A percentile compares a stretch with the other conserved stretches of the same genome.
Conservation (phyloP, 2,888 invertebrate species). For the Ganaspis brasiliensis region DNA sequence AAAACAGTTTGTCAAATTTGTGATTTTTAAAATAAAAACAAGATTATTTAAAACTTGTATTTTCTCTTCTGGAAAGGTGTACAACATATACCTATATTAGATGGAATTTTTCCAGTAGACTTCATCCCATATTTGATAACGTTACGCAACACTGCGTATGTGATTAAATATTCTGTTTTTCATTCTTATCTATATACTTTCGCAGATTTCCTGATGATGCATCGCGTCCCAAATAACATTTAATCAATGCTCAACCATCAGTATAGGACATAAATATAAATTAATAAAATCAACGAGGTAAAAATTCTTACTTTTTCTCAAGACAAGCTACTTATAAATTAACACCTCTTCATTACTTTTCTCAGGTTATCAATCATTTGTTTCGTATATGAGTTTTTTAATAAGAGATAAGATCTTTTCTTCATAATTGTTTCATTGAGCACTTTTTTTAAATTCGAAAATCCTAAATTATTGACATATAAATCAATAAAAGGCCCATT, state of each 20-base stretch:
- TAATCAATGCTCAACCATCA: conserved; percentile 14
- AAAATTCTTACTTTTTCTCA: background rate
- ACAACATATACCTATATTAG: background rate
- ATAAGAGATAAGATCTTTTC: too few species aligned
- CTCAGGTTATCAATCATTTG: too few species aligned
- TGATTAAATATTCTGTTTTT: conserved; percentile 35
- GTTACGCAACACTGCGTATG: conserved; percentile 15
- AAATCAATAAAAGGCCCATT: too few species aligned
- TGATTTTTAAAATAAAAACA: too few species aligned
- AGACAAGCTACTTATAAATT: too few species aligned
- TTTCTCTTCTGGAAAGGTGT: background rate
- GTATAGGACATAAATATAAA: conserved; percentile 13
- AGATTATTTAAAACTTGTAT: too few species aligned
- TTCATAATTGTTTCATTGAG: too few species aligned
- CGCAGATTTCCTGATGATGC: conserved; percentile 35
- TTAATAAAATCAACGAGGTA: background rate
- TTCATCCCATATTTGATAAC: background rate
- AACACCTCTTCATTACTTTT: too few species aligned
- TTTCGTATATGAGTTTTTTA: too few species aligned
- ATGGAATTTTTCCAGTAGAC: background rate
- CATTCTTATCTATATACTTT: conserved; percentile 3
- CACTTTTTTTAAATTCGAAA: too few species aligned
- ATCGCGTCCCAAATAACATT: conserved; percentile 24
- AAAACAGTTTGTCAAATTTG: too few species aligned
- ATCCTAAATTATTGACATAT: too few species aligned